These are phyloP conservation scores for Uria aalge DNA, from an alignment of 2,113 vertebrate genomes.

Conservation along the genomic window DNA sequence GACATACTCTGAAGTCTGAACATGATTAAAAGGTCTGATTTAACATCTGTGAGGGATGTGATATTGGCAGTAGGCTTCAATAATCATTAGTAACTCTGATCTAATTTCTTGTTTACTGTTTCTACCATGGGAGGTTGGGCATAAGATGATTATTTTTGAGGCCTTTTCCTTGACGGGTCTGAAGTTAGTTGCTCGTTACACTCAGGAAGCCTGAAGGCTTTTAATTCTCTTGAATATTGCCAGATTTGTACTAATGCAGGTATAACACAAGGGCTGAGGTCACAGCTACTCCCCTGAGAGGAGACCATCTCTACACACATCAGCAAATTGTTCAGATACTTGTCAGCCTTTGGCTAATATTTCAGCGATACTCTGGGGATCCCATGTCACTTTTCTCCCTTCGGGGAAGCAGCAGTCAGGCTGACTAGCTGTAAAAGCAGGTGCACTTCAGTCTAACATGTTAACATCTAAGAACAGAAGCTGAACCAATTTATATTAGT, in stretches of 20 bases:
- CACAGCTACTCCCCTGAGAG: background rate
- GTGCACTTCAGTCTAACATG: background rate
- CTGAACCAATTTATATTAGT: background rate
- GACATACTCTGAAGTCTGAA: background rate
- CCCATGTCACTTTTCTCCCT: background rate
- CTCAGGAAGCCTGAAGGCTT: background rate
- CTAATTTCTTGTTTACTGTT: background rate
- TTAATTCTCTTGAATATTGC: background rate
- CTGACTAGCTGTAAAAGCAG: background rate
- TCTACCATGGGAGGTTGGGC: background rate
- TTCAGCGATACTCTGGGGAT: background rate
- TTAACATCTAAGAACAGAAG: background rate
- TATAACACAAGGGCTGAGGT: fast-evolving
- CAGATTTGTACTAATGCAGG: background rate
- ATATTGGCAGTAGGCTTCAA: background rate
- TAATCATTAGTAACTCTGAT: background rate
- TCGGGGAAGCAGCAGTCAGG: background rate
- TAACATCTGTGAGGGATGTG: background rate
- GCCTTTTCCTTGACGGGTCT: background rate
- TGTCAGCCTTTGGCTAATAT: conserved; percentile 15
- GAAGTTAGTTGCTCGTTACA: background rate
- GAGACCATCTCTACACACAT: background rate
- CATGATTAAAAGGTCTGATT: background rate
- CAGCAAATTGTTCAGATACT: background rate
- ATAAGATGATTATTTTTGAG: background rate